These are phyloP conservation scores for Denticeps clupeoides DNA, from an alignment of 2,797 vertebrate genomes.

Conservation along the genomic window DNA sequence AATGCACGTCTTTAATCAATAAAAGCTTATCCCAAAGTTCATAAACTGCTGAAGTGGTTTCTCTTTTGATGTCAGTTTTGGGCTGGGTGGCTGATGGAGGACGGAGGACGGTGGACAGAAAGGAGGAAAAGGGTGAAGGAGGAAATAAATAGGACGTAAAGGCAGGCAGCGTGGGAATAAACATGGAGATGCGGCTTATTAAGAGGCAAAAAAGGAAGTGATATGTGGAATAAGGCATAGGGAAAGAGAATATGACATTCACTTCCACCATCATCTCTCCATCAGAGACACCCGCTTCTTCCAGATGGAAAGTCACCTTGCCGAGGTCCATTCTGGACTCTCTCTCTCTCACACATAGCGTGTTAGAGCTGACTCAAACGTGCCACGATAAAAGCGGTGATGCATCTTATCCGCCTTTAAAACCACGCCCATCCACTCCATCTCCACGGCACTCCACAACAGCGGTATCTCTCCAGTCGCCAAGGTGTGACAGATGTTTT, in stretches of 20 bases:
- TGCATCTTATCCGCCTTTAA: no score
- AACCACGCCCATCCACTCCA: background rate
- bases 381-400: no score
- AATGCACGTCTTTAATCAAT: conserved; percentile 49
- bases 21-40: conserved; percentile 48
- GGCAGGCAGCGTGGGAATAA: background rate
- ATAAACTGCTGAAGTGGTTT: conserved; percentile 48
- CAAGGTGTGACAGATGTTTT: conserved; percentile 52
- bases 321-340: no score
- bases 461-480: conserved; percentile 7
- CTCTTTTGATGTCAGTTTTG: conserved; percentile 33
- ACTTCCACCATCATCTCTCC: no score
- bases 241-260: no score
- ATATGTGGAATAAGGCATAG: no score
- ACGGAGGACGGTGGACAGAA: conserved; percentile 1
- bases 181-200: background rate
- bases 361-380: no score
- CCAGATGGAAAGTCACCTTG: no score
- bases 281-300: no score
- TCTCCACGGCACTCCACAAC: background rate
- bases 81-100: conserved; percentile 3
- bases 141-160: background rate
- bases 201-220: background rate
- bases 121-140: background rate
- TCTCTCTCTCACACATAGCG: no score